A percentile compares a stretch with the other conserved stretches of the same genome.
These are phyloP conservation scores for Leucopsar rothschildi DNA, from an alignment of 2,113 vertebrate genomes.

Conservation along the genomic window DNA sequence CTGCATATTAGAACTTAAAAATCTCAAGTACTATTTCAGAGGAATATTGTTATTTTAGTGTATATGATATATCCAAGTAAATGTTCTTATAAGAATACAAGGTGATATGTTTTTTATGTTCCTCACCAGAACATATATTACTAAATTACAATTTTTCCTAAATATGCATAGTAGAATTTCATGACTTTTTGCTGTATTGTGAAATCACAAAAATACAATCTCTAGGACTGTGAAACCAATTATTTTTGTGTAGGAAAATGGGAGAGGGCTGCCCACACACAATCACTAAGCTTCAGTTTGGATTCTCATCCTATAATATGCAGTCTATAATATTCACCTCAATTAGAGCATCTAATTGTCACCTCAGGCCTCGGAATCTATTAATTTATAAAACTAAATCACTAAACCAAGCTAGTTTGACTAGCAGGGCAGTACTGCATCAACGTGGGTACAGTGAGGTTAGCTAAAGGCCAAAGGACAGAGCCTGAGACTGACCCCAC, in stretches of 20 bases:
- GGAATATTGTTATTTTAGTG: not conserved
- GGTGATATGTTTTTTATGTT: not conserved
- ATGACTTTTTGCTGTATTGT: not conserved
- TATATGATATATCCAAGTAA: not conserved
- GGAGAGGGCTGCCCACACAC: accelerated
- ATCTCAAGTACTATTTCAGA: not conserved
- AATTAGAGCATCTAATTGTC: not conserved
- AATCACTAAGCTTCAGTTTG: not conserved
- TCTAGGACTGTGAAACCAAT: not conserved
- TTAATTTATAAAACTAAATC: not conserved
- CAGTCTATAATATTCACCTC: not conserved
- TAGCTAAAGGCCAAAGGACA: not conserved
- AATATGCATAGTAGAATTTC: not conserved
- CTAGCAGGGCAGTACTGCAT: not conserved
- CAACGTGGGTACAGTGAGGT: not conserved
- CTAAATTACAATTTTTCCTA: not conserved
- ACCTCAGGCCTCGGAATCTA: not conserved
- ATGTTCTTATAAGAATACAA: not conserved
- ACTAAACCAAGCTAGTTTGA: not conserved
- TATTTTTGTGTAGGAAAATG: not conserved
- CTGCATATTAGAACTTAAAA: not conserved
- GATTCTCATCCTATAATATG: not conserved
- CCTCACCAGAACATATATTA: not conserved
- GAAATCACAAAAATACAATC: not conserved
- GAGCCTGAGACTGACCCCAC: not conserved